Evolutionary conservation across 2,888 invertebrate species (phyloP).

Genomic region (Dusona sp.): DNA sequence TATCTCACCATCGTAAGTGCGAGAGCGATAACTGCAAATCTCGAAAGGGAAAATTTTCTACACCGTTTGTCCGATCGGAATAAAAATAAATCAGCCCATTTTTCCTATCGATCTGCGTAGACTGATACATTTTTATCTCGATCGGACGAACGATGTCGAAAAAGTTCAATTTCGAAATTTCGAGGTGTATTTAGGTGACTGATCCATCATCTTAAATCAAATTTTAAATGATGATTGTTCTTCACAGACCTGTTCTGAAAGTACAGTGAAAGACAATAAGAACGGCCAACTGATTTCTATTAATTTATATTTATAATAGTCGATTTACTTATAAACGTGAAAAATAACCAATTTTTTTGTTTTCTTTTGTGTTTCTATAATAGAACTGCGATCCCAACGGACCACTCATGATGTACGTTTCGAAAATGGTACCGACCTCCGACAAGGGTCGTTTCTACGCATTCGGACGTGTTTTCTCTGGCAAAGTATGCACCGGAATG

Average conservation of each 20-base stretch:
- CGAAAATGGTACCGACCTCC: slow-evolving; percentile 99
- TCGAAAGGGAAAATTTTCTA: too few relatives aligned
- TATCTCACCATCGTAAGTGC: too few relatives aligned
- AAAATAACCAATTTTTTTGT: background rate
- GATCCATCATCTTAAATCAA: too few relatives aligned
- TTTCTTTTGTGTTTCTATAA: slow-evolving; percentile 66
- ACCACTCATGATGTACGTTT: slow-evolving; percentile 99
- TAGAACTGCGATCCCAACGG: slow-evolving; percentile 97
- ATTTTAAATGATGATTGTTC: slow-evolving; percentile 80
- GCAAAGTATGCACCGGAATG: slow-evolving; percentile 93
- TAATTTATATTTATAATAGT: slow-evolving; percentile 11
- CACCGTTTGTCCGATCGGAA: too few relatives aligned
- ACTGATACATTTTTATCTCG: too few relatives aligned
- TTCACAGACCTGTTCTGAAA: slow-evolving; percentile 84
- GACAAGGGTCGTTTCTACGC: slow-evolving; percentile 99
- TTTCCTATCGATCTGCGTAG: too few relatives aligned
- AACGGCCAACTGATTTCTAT: slow-evolving; percentile 80
- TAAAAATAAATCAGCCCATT: too few relatives aligned
- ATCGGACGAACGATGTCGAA: too few relatives aligned
- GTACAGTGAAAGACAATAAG: slow-evolving; percentile 76
- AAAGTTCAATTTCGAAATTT: too few relatives aligned
- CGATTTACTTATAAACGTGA: background rate
- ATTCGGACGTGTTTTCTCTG: slow-evolving; percentile 99
- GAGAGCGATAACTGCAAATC: too few relatives aligned
- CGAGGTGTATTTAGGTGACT: too few relatives aligned